Conservation (phyloP, 2,888 invertebrate genomes). For the Chouioia cunea region DNA sequence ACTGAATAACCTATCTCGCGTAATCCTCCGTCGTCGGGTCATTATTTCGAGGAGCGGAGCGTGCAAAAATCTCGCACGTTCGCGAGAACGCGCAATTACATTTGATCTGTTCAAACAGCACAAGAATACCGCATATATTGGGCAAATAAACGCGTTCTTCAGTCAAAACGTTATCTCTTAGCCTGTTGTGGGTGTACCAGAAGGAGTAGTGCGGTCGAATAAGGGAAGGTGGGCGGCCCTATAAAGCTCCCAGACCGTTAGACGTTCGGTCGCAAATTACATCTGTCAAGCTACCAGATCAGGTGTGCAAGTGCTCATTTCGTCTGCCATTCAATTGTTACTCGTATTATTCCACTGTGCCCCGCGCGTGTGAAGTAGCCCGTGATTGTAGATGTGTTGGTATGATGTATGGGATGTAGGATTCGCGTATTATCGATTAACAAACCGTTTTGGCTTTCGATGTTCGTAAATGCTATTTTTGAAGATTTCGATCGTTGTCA, state of each 20-base stretch:
- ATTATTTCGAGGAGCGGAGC: background rate
- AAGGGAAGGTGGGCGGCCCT: constrained; percentile 25
- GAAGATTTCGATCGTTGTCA: no score
- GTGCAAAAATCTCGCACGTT: background rate
- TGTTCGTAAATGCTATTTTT: no score
- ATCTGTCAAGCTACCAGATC: background rate
- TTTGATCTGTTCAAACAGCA: no score
- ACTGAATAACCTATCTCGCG: constrained; percentile 32
- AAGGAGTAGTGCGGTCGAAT: background rate
- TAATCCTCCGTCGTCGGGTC: background rate
- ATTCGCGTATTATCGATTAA: no score
- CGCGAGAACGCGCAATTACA: background rate
- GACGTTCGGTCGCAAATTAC: background rate
- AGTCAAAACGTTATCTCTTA: background rate
- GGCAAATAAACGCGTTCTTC: background rate
- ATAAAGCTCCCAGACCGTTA: constrained; percentile 8
- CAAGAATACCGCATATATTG: no score
- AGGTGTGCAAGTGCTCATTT: constrained; percentile 21
- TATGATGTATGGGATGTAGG: no score
- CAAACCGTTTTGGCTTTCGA: no score
- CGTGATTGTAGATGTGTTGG: no score
- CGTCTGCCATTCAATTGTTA: constrained; percentile 1
- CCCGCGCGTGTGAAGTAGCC: no score
- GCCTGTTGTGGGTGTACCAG: background rate
- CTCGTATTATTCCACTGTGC: constrained; percentile 18